Conservation (phyloP, 2,888 invertebrate genomes). For the Eilema caniola region DNA sequence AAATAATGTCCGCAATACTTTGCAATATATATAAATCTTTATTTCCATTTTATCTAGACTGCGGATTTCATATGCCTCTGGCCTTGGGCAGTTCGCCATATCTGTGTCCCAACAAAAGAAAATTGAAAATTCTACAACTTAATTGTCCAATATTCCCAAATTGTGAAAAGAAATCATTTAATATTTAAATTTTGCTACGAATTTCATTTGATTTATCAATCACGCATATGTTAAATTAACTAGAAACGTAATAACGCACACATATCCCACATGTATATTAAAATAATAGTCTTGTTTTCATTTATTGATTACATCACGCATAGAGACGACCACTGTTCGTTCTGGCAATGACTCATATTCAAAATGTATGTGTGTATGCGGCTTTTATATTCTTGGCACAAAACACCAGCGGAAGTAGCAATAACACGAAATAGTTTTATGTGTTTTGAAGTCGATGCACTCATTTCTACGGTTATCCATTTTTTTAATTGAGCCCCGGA, state of each 20-base stretch:
- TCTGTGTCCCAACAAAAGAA: constrained; percentile 21
- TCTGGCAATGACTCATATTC: constrained; percentile 63
- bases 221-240: background rate
- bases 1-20: background rate
- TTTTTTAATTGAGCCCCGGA: background rate
- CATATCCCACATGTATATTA: constrained; percentile 26
- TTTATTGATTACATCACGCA: constrained; percentile 58
- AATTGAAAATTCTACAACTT: constrained; percentile 9
- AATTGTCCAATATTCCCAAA: constrained; percentile 7
- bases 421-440: constrained; percentile 56
- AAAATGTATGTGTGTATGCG: constrained; percentile 32
- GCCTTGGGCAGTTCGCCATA: constrained; percentile 54
- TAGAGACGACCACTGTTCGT: constrained; percentile 45
- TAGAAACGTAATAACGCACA: constrained; percentile 12
- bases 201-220: background rate
- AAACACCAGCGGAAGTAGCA: constrained; percentile 63
- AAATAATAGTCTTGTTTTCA: constrained; percentile 34
- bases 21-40: constrained; percentile 7
- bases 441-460: constrained; percentile 59
- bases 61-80: constrained; percentile 25
- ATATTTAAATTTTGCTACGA: background rate
- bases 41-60: constrained; percentile 22
- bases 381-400: constrained; percentile 68
- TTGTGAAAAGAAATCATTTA: background rate
- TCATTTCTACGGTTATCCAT: constrained; percentile 37